phyloP scores from a whole-genome alignment of 2,113 vertebrate genomes.

The Aspidoscelis tigris region DNA sequence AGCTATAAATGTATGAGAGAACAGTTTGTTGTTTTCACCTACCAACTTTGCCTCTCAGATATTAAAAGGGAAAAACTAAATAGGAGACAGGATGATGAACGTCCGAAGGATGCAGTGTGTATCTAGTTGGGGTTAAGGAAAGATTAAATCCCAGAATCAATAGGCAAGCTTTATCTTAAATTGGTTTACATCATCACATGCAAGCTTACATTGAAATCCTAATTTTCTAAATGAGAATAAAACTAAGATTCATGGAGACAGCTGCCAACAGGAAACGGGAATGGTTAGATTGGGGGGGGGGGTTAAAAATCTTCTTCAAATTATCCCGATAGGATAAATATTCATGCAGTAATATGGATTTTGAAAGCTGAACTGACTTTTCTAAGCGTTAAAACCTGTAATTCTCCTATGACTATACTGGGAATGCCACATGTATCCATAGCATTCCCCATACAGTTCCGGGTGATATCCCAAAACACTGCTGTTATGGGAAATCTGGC shows the following conservation, averaged over 20 bases:
- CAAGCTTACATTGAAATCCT: background rate
- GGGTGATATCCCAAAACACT: too few species aligned
- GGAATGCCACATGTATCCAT: too few species aligned
- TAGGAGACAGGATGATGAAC: background rate
- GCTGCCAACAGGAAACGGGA: background rate
- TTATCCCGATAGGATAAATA: background rate
- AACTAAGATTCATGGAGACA: background rate
- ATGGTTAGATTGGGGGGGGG: background rate
- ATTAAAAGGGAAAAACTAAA: background rate
- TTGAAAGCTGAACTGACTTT: background rate
- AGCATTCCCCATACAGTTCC: too few species aligned
- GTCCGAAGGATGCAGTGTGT: background rate
- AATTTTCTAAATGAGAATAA: background rate
- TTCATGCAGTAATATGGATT: background rate
- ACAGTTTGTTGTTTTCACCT: background rate
- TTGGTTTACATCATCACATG: background rate
- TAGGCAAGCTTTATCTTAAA: slow-evolving; percentile 12
- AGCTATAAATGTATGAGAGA: background rate
- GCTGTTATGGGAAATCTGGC: too few species aligned
- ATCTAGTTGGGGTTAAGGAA: slow-evolving; percentile 5
- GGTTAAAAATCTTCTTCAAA: background rate
- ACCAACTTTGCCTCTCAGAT: background rate
- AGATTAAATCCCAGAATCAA: background rate
- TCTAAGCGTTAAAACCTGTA: background rate
- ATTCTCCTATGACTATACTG: too few species aligned